Conservation (phyloP, 2,113 vertebrate species). For the Corythoichthys haematopterus region DNA sequence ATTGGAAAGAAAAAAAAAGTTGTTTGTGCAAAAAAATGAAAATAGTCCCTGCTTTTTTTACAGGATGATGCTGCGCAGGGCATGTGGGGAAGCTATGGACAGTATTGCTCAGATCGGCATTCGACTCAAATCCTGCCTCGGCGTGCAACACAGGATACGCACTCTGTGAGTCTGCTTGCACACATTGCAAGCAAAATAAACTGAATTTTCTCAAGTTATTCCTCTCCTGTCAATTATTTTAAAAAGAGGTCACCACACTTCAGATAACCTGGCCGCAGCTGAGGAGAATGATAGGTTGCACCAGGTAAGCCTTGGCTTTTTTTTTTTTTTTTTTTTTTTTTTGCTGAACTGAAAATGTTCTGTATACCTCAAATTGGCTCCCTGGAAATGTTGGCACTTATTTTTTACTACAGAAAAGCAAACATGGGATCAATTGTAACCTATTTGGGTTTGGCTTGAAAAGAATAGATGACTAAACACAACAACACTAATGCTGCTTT, state of each 20-base stretch:
- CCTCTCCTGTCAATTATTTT: background rate
- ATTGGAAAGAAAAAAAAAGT: too few relatives aligned
- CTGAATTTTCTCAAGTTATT: background rate
- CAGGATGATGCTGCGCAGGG: conserved; percentile 71
- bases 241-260: conserved; percentile 28
- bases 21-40: too few relatives aligned
- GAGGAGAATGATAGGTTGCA: conserved; percentile 67
- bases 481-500: background rate
- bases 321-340: background rate
- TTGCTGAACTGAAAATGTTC: background rate
- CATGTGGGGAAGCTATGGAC: conserved; percentile 69
- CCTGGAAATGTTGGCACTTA: background rate
- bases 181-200: background rate
- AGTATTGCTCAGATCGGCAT: conserved; percentile 67
- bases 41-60: background rate
- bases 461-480: background rate
- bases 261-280: conserved; percentile 47
- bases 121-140: conserved; percentile 71
- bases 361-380: background rate
- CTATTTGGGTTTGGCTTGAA: background rate
- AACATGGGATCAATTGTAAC: background rate
- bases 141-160: conserved; percentile 51
- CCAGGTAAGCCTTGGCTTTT: conserved; percentile 68
- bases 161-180: conserved; percentile 66
- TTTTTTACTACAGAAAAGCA: background rate